A percentile compares a stretch with the other conserved stretches of the same genome.
Conservation (phyloP, 1,140 invertebrate genomes). For the Aphaenogaster floridana region DNA sequence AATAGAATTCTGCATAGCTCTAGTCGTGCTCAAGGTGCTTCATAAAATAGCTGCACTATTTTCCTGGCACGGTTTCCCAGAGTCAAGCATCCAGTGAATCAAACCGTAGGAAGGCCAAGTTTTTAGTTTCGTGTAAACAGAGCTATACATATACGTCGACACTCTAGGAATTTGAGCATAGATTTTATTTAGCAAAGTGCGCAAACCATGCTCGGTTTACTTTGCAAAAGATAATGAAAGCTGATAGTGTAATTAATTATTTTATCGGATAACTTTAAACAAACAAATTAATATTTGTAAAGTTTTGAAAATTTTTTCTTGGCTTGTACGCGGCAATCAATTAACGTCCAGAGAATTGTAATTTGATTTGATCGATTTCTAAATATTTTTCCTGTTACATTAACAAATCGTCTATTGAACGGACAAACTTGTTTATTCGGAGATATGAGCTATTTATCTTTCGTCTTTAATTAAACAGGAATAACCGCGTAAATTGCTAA, state of each 20-base stretch:
- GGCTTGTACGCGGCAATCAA: background rate
- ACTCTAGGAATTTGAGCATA: background rate
- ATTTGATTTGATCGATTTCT: background rate
- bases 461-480: conserved; percentile 30
- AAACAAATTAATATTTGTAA: background rate
- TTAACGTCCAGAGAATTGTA: background rate
- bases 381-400: conserved; percentile 1
- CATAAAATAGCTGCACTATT: conserved; percentile 82
- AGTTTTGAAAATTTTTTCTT: conserved; percentile 3
- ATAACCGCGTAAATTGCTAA: conserved; percentile 4
- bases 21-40: conserved; percentile 74
- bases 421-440: background rate
- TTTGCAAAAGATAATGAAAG: background rate
- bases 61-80: conserved; percentile 82
- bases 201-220: background rate
- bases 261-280: background rate
- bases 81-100: conserved; percentile 74
- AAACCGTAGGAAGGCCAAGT: conserved; percentile 75
- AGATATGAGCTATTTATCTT: background rate
- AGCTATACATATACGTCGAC: conserved; percentile 4
- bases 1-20: conserved; percentile 69
- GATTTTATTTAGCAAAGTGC: background rate
- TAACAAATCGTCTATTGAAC: background rate
- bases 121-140: conserved; percentile 72
- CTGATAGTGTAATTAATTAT: conserved; percentile 1